phyloP scores from a whole-genome alignment of 2,113 vertebrate species.

The Sigmodon hispidus region DNA sequence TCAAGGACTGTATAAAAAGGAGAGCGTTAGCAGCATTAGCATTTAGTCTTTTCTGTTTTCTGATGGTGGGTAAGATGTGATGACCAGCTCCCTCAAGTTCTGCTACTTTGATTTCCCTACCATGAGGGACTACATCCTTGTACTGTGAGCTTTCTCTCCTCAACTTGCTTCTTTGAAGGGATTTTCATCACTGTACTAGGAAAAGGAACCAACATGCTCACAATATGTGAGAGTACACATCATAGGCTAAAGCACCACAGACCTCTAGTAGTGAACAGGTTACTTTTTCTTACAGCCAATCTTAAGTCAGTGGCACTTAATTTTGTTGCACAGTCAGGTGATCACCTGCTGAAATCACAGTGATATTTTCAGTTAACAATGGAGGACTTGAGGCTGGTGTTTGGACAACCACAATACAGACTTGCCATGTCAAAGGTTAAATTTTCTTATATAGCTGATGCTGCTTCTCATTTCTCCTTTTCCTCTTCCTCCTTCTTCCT shows the following conservation, averaged over 20 bases:
- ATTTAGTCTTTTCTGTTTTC: background rate
- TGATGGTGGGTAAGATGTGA: background rate
- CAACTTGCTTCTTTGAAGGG: background rate
- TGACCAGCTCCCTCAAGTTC: background rate
- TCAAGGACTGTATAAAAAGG: background rate
- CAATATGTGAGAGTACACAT: background rate
- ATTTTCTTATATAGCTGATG: conserved; percentile 26
- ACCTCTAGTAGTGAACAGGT: background rate
- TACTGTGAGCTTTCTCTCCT: background rate
- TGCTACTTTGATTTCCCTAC: background rate
- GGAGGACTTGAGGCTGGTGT: conserved; percentile 22
- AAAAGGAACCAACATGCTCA: background rate
- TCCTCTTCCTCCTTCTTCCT: background rate
- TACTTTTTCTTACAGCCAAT: background rate
- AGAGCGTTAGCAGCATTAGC: background rate
- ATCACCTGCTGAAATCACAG: conserved; percentile 53
- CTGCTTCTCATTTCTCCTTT: background rate
- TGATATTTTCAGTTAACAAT: conserved; percentile 61
- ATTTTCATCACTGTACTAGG: background rate
- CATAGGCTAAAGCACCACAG: background rate
- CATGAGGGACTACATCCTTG: background rate
- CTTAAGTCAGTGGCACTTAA: conserved; percentile 21
- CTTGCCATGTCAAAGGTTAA: conserved; percentile 13
- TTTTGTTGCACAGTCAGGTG: conserved; percentile 57
- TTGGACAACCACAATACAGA: conserved; percentile 42